Evolutionary conservation across 2,888 invertebrate genomes (phyloP).

Genomic region (Sarcophaga caerulescens): DNA sequence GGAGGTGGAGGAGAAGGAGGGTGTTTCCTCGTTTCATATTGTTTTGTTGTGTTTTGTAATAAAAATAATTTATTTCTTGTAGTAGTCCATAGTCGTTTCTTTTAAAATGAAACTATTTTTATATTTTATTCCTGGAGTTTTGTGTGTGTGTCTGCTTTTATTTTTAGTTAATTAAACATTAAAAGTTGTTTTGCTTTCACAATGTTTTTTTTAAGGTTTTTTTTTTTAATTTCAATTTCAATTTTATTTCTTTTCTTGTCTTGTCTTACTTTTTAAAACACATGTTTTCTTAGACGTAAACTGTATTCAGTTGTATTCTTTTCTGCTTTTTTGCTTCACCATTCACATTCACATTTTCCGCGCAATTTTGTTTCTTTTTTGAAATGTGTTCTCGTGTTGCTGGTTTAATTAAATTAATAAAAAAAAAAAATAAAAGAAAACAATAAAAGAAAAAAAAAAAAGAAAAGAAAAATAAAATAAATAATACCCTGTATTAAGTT

Average conservation of each 20-base stretch:
- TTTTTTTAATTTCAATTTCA: neutral
- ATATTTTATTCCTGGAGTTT: too few species aligned
- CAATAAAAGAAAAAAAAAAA: too few species aligned
- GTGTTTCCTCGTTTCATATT: slow-evolving; percentile 32
- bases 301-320: neutral
- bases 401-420: too few species aligned
- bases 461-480: too few species aligned
- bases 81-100: too few species aligned
- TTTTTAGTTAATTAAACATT: slow-evolving; percentile 10
- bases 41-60: neutral
- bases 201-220: neutral
- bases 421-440: too few species aligned
- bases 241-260: neutral
- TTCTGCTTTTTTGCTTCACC: neutral
- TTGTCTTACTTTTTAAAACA: slow-evolving; percentile 31
- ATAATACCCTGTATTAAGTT: too few species aligned
- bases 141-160: neutral
- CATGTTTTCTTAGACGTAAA: slow-evolving; percentile 34
- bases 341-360: too few species aligned
- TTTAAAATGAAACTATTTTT: slow-evolving; percentile 23
- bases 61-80: slow-evolving; percentile 39
- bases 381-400: too few species aligned
- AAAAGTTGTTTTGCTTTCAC: neutral
- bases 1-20: slow-evolving; percentile 11
- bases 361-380: too few species aligned